Percentiles rank a stretch among this genome's conserved stretches.
phyloP scores from a whole-genome alignment of 2,888 invertebrate species.

The Calameuta idolon region DNA sequence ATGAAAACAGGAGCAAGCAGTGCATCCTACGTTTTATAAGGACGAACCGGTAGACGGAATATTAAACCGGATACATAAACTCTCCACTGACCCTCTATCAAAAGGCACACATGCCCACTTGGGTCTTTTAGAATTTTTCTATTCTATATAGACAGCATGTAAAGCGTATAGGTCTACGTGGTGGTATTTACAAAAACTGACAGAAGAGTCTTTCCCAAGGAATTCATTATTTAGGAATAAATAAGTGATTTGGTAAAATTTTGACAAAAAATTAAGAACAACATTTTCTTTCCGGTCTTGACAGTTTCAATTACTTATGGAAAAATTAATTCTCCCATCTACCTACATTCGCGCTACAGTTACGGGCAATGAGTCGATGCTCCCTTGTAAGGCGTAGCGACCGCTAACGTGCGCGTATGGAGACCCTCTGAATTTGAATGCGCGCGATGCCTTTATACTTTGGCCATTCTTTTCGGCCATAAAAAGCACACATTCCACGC shows the following conservation, averaged over 20 bases:
- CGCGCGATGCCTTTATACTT: constrained; percentile 53
- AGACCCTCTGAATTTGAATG: constrained; percentile 56
- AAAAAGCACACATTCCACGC: constrained; percentile 56
- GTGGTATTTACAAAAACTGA: not conserved
- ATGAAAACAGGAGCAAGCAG: not conserved
- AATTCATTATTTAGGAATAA: not conserved
- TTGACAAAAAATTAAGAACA: not conserved
- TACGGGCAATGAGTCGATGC: constrained; percentile 49
- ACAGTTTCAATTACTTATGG: not conserved
- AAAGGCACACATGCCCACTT: not conserved
- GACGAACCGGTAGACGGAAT: constrained; percentile 2
- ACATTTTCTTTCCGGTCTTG: not conserved
- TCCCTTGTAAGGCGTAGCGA: constrained; percentile 44
- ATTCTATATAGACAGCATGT: not conserved
- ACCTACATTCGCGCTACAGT: constrained; percentile 44
- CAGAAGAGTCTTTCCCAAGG: not conserved
- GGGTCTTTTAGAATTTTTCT: not conserved
- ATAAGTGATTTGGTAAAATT: not conserved
- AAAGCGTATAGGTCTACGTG: not conserved
- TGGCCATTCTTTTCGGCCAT: constrained; percentile 53
- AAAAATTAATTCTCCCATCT: constrained; percentile 33
- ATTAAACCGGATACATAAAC: constrained; percentile 8
- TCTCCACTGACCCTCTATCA: not conserved
- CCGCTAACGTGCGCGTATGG: constrained; percentile 42
- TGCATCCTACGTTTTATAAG: not conserved